A percentile compares a stretch with the other conserved stretches of the same genome.
phyloP scores from a whole-genome alignment of 2,113 vertebrate genomes.

The Charadrius vociferus region DNA sequence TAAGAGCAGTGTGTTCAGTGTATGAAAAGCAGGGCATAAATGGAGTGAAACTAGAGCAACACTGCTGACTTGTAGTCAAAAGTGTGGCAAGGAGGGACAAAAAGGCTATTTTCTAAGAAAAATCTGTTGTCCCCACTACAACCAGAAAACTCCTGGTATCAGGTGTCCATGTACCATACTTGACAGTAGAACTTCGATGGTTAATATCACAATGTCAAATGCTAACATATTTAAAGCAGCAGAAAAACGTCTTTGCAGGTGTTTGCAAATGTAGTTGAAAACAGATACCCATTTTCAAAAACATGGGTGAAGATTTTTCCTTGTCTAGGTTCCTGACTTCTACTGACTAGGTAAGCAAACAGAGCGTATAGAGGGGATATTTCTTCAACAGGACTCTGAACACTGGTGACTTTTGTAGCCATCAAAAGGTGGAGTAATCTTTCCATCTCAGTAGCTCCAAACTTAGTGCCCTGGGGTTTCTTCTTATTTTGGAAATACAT shows the following conservation, averaged over 20 bases:
- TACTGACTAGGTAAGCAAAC: neutral
- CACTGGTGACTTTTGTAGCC: neutral
- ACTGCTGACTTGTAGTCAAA: neutral
- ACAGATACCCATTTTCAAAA: neutral
- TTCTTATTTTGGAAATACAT: neutral
- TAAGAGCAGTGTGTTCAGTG: neutral
- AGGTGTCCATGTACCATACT: neutral
- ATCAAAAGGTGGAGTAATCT: neutral
- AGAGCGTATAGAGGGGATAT: neutral
- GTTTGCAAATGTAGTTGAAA: neutral
- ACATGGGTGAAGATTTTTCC: neutral
- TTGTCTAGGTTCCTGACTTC: neutral
- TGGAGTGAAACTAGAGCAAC: neutral
- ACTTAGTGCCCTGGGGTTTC: neutral
- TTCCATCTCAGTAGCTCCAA: neutral
- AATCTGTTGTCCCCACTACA: neutral
- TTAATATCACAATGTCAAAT: neutral
- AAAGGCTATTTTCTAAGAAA: neutral
- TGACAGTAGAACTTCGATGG: neutral
- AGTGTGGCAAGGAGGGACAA: neutral
- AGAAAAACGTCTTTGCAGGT: neutral
- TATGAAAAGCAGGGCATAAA: neutral
- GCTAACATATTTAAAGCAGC: neutral
- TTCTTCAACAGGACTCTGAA: neutral
- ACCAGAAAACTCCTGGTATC: neutral